Evolutionary conservation across 2,888 invertebrate species (phyloP).

Genomic region (Drosophila fungiperda): DNA sequence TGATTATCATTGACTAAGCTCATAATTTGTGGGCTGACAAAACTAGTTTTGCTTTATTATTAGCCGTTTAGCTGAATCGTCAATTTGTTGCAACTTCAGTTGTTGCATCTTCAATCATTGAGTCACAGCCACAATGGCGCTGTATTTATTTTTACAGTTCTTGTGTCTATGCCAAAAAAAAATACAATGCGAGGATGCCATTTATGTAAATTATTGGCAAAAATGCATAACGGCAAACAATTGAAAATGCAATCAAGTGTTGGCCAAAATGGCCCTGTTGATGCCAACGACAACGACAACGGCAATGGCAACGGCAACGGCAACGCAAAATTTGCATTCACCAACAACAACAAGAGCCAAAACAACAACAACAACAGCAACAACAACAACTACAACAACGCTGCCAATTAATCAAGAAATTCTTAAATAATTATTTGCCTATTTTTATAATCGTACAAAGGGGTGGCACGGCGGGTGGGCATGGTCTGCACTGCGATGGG

Average conservation of each 20-base stretch:
- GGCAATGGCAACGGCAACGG: slow-evolving; percentile 47
- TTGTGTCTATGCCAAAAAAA: slow-evolving; percentile 38
- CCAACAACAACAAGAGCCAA: slow-evolving; percentile 33
- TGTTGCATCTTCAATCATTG: slow-evolving; percentile 14
- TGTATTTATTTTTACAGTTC: slow-evolving; percentile 4
- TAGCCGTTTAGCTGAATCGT: too few species aligned
- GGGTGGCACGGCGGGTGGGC: slow-evolving; percentile 16
- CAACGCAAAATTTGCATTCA: slow-evolving; percentile 62
- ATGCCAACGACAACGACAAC: slow-evolving; percentile 26
- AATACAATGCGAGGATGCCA: slow-evolving; percentile 33
- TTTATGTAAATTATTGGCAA: slow-evolving; percentile 81
- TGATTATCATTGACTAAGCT: background rate
- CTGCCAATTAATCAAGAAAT: slow-evolving; percentile 84
- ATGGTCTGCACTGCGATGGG: slow-evolving; percentile 36
- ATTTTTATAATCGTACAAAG: slow-evolving; percentile 76
- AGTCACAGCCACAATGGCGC: slow-evolving; percentile 34
- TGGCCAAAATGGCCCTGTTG: slow-evolving; percentile 71
- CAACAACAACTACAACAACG: slow-evolving; percentile 55
- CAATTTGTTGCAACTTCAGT: slow-evolving; percentile 24
- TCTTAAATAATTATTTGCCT: slow-evolving; percentile 84
- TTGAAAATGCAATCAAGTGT: slow-evolving; percentile 82
- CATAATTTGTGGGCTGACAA: background rate
- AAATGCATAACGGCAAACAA: slow-evolving; percentile 81
- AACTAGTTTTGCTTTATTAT: background rate
- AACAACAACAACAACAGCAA: slow-evolving; percentile 33